phyloP scores from a whole-genome alignment of 1,140 invertebrate genomes.

The Dinothrombium tinctorium region DNA sequence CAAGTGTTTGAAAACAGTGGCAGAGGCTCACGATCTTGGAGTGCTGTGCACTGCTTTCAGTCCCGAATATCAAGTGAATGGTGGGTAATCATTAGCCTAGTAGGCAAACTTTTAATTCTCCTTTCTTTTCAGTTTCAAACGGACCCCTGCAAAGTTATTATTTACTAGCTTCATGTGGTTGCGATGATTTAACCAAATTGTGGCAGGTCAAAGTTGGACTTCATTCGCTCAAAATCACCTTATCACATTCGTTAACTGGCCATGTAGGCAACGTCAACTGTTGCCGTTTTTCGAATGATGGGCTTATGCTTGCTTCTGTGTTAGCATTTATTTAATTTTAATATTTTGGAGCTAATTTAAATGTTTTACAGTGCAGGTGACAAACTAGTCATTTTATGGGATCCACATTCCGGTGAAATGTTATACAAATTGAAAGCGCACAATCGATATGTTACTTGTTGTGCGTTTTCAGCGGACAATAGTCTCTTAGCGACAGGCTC shows the following conservation, averaged over 20 bases:
- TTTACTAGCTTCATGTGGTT: conserved; percentile 38
- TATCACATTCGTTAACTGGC: conserved; percentile 14
- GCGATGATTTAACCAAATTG: conserved; percentile 43
- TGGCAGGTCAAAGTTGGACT: conserved; percentile 34
- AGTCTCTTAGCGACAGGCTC: conserved; percentile 39
- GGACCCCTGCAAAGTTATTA: conserved; percentile 21
- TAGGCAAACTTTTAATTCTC: neutral
- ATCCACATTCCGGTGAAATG: conserved; percentile 19
- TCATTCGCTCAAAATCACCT: conserved; percentile 15
- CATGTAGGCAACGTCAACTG: conserved; percentile 27
- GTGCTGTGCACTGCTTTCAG: conserved; percentile 38
- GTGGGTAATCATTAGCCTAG: conserved; percentile 8
- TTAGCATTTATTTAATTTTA: conserved; percentile 17
- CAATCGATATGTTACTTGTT: conserved; percentile 37
- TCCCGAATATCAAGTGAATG: conserved; percentile 21
- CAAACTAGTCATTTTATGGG: conserved; percentile 42
- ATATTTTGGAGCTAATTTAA: no score
- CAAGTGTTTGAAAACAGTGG: conserved; percentile 23
- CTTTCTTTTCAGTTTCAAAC: conserved; percentile 9
- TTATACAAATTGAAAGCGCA: conserved; percentile 20
- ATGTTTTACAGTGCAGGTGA: conserved; percentile 32
- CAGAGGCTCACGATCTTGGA: conserved; percentile 48
- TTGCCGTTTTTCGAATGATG: conserved; percentile 33
- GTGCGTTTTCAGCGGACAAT: conserved; percentile 38
- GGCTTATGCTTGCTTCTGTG: conserved; percentile 33